Base-by-base conservation (phyloP, 2,113 vertebrate genomes). In the Platysteira castanea region DNA sequence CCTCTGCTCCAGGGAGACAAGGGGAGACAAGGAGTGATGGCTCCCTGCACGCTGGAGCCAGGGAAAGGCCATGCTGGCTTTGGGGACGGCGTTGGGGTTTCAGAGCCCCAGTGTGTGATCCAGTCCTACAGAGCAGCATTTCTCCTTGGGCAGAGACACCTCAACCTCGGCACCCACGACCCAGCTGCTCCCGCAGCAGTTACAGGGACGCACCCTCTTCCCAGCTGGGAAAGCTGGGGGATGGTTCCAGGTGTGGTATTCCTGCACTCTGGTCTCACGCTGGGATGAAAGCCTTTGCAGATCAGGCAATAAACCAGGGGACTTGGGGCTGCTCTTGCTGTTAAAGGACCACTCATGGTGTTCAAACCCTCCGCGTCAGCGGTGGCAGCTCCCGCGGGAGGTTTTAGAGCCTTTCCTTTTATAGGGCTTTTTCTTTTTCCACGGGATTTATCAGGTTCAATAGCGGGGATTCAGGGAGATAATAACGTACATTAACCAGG, bases 381-480 rank as follows among this genome's bases (percentile, higher is more conserved):
- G 5, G 42, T 57, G 93, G 85, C 88, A 91, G 75, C 67, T 91
- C 67, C 69, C 1, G 2, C 22, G 20, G 82, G 70, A 88, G 87
- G 67, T 59, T 91, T 81, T 11, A 86, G 76, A 92, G 83, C 89
- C 12, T 87, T 93, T 89, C 74, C 52, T 75, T 92, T 95, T 92
- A 70, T n/a, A 84, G 85, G 56, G 78, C 35, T 52, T 85, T 96
- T 88, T 87, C 71, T 92, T 94, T 91, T 74, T 88, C 57, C 88
- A 31, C 0, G 0, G 90, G 92, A 75, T 95, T 93, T 92, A 77
- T 90, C 90, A 65, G 79, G 92, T 79, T 94, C 89, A 88, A 61
- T 77, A 93, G 94, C 83, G 80, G 92, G 91, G 92, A 96, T 95
- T 93, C 75, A 15, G 95, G 88, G 67, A 94, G 90, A 95, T 88